Evolutionary conservation across 2,797 vertebrate genomes (phyloP), one percentile per base, ranked within the genome.

Genomic region (Clamator glandarius): DNA sequence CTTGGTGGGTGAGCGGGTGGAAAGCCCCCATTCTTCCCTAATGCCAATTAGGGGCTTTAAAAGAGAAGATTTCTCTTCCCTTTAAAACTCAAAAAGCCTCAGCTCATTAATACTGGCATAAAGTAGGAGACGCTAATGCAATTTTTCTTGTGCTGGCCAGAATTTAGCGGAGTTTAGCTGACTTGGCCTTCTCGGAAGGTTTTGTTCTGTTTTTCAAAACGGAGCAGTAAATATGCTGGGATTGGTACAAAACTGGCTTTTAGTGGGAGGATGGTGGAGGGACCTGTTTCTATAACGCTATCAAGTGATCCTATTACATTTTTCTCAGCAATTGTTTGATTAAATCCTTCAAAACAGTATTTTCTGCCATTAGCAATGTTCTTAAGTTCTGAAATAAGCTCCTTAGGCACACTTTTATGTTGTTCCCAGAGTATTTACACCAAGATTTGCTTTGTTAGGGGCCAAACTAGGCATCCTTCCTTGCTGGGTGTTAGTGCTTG

Each of bases 141-240:
- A 1, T 80, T 85, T 70, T 79, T 59, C 75, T 58, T 77, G 42
- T 15, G 35, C 78, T 24, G 9, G 77, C 50, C 88, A 90, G 67
- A 92, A 80, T 54, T n/a, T 54, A 64, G 79, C 80, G 35, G 79
- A 54, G 66, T 80, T 90, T 58, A 80, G 76, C 88, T 94, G 92
- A 81, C 77, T 88, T 46, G 88, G 79, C 62, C 54, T 48, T 66
- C 84, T 84, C 35, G 46, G 84, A 54, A 66, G 68, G 33, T 93
- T 89, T 74, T 79, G 48, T 18, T 54, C 55, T 59, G 52, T 9
- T 87, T 84, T 63, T 55, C 72, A 55, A 39, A 78, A 36, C 5
- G 0, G 51, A 58, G 54, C 16, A 41, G 85, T 64, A 77, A 91
- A 67, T 36, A 36, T 8, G 9, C 24, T 24, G 48, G 29, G 57